Base-by-base conservation (phyloP, 2,113 vertebrate genomes). In the Catagonus wagneri region DNA sequence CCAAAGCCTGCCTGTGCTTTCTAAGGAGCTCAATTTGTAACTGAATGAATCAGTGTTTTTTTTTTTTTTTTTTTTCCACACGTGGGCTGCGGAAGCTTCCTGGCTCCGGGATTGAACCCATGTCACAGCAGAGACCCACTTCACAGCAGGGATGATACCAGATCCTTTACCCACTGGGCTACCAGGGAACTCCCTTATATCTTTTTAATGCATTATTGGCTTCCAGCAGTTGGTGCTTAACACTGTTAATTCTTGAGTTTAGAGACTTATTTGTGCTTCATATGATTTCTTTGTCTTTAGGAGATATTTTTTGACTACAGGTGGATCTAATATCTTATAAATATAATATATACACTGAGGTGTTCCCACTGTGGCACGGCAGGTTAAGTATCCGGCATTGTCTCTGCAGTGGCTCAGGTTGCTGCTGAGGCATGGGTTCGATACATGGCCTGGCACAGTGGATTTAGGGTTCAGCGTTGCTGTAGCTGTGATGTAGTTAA, bases 251-350 rank as follows among this genome's bases (percentile, higher is more conserved):
- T 89, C 60, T 75, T 94, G 72, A 76, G 60, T 86, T 84, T 95
- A 78, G 66, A 89, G 39, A 94, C 74, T 78, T 93, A 19, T 72
- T 29, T 83, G 72, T 93, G 72, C 27, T 74, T 85, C n/a, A 25
- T 89, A 27, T 71, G 68, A 92, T 92, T 78, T 92, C 32, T 95
- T 89, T 76, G 44, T 25, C 50, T 85, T 92, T 89, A n/a, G 88
- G 71, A 93, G 23, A 9, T 78, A 58, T 3, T 68, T 83, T 92
- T 71, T 90, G n/a, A 66, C 44, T 80, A 52, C 1, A 75, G 13
- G n/a, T 87, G 50, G 13, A 94, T 60, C 78, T 32, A 58, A 0
- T 92, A 4, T 88, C 34, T 34, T 95, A n/a, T 83, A 94, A 87
- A 83, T 83, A 79, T 83, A 80, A 92, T 75, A 39, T 87, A 0